Base-by-base conservation (phyloP, 2,113 vertebrate species). In the Fregata magnificens region DNA sequence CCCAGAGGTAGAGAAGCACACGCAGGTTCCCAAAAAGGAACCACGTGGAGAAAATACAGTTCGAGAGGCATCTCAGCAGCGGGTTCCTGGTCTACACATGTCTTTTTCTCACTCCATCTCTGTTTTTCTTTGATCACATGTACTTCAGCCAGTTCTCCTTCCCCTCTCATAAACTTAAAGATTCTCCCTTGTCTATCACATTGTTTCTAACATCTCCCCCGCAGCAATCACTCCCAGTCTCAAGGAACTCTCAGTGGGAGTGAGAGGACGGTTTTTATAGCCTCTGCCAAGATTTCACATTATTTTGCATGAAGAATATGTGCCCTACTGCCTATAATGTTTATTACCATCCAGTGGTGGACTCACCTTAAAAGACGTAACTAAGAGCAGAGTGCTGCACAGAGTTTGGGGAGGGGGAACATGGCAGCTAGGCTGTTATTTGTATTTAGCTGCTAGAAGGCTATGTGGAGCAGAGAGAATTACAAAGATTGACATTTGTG, bases 41-140 rank as follows among this genome's bases (percentile, higher is more conserved):
- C 25, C 32, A 15, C 2, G 8, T 13, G 21, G 18, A 91, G 44
- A 88, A 90, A 92, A 69, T 4, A 56, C 17, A 61, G 8, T 20
- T 50, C 3, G 1, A 73, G 45, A 66, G 44, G 24, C 16, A 32
- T 13, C 47, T 73, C 49, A 52, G 42, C 44, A 69, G 11, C 0
- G 0, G 21, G 11, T 13, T 87, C 16, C 42, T 20, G 5, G 16
- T 40, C 21, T 32, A 45, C 34, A 18, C 1, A 4, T 19, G 4
- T 36, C n/a, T 20, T 69, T 52, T 53, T 32, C 42, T 71, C 50
- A 45, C 17, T 38, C 50, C 21, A n/a, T 36, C 47, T 61, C 63
- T 74, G 18, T 8, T 34, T n/a, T 0, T 15, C 36, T 59, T 49
- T 47, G 22, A 32, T 31, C 32, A 36, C 0, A 0, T 13, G 26